These are phyloP conservation scores for Uria lomvia DNA, from an alignment of 2,113 vertebrate species.

Conservation along the genomic window DNA sequence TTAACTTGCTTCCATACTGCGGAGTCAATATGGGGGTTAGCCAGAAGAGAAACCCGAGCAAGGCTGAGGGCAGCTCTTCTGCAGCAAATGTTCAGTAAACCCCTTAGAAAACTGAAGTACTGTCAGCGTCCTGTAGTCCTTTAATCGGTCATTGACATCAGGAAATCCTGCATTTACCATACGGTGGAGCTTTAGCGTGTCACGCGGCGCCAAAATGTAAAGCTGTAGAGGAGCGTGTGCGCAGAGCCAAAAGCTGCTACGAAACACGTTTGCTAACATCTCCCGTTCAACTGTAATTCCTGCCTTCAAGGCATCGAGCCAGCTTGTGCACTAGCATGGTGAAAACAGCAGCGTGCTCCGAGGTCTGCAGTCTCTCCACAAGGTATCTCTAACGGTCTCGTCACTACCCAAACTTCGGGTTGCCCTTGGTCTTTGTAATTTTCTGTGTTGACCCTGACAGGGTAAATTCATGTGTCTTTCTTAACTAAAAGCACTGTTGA, in stretches of 20 bases:
- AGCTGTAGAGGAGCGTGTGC: background rate
- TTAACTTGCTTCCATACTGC: background rate
- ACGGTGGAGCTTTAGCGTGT: background rate
- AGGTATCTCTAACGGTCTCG: fast-evolving
- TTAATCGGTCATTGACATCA: background rate
- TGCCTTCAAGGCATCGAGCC: background rate
- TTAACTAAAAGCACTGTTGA: background rate
- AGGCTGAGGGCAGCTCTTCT: background rate
- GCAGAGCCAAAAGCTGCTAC: background rate
- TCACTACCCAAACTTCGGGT: background rate
- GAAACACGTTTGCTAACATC: background rate
- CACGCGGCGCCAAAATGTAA: background rate
- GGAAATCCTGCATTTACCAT: background rate
- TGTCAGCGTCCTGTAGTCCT: background rate
- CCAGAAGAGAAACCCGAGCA: background rate
- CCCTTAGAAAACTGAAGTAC: background rate
- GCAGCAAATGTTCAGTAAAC: background rate
- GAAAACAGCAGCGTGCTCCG: background rate
- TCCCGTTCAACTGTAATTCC: background rate
- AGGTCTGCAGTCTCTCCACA: background rate
- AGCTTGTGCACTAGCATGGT: background rate
- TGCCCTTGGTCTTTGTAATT: background rate
- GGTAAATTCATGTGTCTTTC: background rate
- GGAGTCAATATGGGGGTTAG: background rate
- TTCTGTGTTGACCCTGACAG: background rate